phyloP scores from a whole-genome alignment of 30 jellyfish, hydroid and myxozoan species.

The Aurelia sp. region DNA sequence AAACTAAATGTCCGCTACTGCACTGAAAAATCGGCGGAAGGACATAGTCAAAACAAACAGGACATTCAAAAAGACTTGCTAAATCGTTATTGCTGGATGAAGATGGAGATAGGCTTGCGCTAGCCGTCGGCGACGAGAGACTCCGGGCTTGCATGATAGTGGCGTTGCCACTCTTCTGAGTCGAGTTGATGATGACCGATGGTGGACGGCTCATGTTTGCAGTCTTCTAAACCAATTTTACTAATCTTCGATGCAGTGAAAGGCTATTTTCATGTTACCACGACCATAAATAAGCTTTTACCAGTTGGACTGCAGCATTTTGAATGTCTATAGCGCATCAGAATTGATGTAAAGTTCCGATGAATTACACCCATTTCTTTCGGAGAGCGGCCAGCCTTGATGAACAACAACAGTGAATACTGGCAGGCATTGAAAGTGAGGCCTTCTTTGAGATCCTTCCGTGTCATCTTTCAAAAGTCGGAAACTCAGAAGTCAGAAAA shows the following conservation, averaged over 20 bases:
- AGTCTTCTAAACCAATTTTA: not conserved
- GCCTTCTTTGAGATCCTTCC: no score
- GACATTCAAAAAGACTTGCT: constrained; percentile 98
- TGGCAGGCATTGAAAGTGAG: not conserved
- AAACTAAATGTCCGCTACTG: constrained; percentile 98
- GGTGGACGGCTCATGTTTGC: constrained; percentile 83
- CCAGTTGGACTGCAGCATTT: not conserved
- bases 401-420: not conserved
- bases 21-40: constrained; percentile 99
- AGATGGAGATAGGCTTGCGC: constrained; percentile 64
- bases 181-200: constrained; percentile 69
- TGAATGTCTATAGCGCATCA: not conserved
- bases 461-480: no score
- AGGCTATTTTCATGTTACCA: not conserved
- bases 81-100: constrained; percentile 90
- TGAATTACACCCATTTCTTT: not conserved
- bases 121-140: constrained; percentile 62
- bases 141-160: constrained; percentile 82
- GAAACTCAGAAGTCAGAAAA: no score
- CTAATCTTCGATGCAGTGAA: not conserved
- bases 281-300: not conserved
- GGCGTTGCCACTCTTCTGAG: constrained; percentile 87
- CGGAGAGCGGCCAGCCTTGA: not conserved
- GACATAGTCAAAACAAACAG: constrained; percentile 98
- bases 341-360: not conserved